These are phyloP conservation scores for Antheraea assamensis DNA, from an alignment of 2,888 invertebrate species.

Conservation along the genomic window DNA sequence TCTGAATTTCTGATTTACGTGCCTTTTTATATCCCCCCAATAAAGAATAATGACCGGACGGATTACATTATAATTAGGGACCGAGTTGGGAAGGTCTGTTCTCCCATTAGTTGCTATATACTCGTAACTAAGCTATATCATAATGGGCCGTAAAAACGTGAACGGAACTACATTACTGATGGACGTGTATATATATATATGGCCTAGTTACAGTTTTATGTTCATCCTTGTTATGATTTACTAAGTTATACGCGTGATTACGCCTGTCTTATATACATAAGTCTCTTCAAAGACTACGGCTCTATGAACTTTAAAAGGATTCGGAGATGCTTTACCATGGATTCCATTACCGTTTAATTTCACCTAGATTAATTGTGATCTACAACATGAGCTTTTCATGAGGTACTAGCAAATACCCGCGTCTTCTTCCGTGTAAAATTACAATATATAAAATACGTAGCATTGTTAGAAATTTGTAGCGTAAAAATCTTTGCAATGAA, in stretches of 20 bases:
- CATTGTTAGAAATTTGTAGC: too few species aligned
- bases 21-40: constrained; percentile 2
- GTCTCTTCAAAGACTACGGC: not conserved
- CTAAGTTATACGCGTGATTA: not conserved
- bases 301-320: not conserved
- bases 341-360: too few species aligned
- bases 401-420: too few species aligned
- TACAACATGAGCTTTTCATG: too few species aligned
- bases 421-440: too few species aligned
- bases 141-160: constrained; percentile 17
- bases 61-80: constrained; percentile 16
- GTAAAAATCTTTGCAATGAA: too few species aligned
- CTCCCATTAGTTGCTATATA: constrained; percentile 18
- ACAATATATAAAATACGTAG: too few species aligned
- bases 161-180: constrained; percentile 11
- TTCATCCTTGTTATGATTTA: not conserved
- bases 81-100: constrained; percentile 2
- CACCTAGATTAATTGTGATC: too few species aligned
- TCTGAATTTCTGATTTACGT: constrained; percentile 4
- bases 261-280: not conserved
- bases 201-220: not conserved
- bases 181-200: not conserved
- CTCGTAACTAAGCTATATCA: constrained; percentile 20
- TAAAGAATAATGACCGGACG: not conserved
- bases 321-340: too few species aligned